Evolutionary conservation across 2,113 vertebrate genomes (phyloP), one percentile per base, ranked within the genome.

Genomic region (Cinclus cinclus): DNA sequence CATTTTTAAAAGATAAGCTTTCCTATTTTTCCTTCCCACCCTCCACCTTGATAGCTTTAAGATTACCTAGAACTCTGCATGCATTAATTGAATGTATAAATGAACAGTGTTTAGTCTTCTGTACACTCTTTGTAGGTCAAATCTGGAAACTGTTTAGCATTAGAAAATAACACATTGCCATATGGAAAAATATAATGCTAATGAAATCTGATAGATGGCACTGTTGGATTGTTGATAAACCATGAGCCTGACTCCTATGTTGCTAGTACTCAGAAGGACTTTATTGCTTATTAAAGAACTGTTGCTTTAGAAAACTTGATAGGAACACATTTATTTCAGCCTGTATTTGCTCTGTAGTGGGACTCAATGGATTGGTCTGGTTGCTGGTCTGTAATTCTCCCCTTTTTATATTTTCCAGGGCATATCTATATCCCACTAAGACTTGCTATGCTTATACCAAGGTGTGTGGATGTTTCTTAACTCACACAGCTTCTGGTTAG

Each of bases 121-220:
- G 13, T 42, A 50, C 15, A 12, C 6, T 67, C 88, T 42, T 25
- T 65, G 8, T 65, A 63, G 33, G 75, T 78, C n/a, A 81, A 64
- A 87, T 37, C 6, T 70, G 68, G 30, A 58, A 89, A 10, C 15
- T 39, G 22, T 85, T 94, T 63, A 41, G 33, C 37, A 73, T 39
- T 60, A 70, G 16, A 60, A 65, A 92, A 81, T 35, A 12, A 33
- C 23, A 33, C 12, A 5, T 75, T 96, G 37, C 41, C 10, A 13
- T 67, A 74, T 8, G 22, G 27, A 69, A 88, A 82, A 90, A 70
- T 74, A 76, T 53, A 78, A 80, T 96, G 90, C 91, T 94, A 75
- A 73, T 85, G 71, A 71, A 89, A 81, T 90, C 91, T 94, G 96
- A 79, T 94, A 98, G 97, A 95, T 98, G 97, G 97, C 96, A 96